Evolutionary conservation across 2,113 vertebrate species (phyloP).

Genomic region (Polypterus senegalus): DNA sequence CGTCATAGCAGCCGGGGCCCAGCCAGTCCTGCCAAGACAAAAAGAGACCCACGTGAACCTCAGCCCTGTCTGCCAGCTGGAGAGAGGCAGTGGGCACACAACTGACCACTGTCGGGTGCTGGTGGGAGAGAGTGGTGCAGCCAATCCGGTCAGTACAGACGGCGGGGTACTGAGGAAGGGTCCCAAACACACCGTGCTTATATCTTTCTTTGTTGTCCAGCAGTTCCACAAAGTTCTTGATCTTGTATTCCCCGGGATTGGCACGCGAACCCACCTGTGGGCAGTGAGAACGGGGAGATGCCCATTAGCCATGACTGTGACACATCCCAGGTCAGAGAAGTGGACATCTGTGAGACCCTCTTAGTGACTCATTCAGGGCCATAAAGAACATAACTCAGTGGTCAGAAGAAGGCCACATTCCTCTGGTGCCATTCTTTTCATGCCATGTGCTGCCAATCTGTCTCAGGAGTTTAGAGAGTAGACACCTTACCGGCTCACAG

Average conservation of each 20-base stretch:
- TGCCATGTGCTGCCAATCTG: too few species aligned
- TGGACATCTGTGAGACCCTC: too few species aligned
- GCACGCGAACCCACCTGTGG: too few species aligned
- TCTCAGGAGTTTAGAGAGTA: too few species aligned
- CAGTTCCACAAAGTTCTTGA: slow-evolving; percentile 35
- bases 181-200: slow-evolving; percentile 46
- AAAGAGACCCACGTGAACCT: neutral
- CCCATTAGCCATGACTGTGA: too few species aligned
- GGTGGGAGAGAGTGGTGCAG: slow-evolving; percentile 37
- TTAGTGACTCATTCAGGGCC: too few species aligned
- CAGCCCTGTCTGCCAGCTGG: too few species aligned
- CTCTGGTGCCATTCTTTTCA: too few species aligned
- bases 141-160: slow-evolving; percentile 39
- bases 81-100: neutral
- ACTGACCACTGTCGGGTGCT: slow-evolving; percentile 40
- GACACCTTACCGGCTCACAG: slow-evolving; percentile 30
- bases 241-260: slow-evolving; percentile 17
- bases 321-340: too few species aligned
- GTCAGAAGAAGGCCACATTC: too few species aligned
- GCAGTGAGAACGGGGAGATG: neutral
- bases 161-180: slow-evolving; percentile 20
- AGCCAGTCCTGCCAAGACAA: slow-evolving; percentile 23
- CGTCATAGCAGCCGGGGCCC: slow-evolving; percentile 36
- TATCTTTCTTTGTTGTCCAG: slow-evolving; percentile 29
- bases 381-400: too few species aligned